phyloP scores from a whole-genome alignment of 2,113 vertebrate species.

The Cyphomyrus plagiostoma region DNA sequence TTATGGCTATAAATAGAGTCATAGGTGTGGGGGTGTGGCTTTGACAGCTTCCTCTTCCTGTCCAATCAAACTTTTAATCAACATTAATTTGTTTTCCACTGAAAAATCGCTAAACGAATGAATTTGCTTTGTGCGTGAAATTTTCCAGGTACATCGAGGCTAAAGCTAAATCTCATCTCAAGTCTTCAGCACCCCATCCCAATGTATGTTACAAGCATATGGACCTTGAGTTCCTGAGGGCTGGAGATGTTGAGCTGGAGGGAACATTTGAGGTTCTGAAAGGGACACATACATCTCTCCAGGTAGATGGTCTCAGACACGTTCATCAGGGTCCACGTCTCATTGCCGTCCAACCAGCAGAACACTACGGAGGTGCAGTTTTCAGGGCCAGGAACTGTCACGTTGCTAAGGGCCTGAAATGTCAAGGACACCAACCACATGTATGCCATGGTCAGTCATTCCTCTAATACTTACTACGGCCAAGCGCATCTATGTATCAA shows the following conservation, averaged over 20 bases:
- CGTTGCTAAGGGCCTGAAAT: constrained; percentile 53
- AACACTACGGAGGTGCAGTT: constrained; percentile 59
- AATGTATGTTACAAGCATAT: background rate
- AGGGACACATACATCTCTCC: constrained; percentile 71
- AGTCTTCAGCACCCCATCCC: background rate
- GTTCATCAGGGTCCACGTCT: constrained; percentile 66
- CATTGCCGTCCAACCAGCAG: constrained; percentile 63
- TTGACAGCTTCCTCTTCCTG: background rate
- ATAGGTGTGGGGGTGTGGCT: background rate
- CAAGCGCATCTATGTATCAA: background rate
- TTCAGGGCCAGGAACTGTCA: constrained; percentile 51
- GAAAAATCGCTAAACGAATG: background rate
- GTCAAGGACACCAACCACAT: background rate
- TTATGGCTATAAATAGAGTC: background rate
- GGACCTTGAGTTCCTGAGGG: background rate
- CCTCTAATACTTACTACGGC: background rate
- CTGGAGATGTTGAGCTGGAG: background rate
- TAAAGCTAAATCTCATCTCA: background rate
- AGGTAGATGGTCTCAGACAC: constrained; percentile 51
- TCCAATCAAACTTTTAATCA: background rate
- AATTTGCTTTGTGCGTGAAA: background rate
- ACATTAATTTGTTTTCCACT: background rate
- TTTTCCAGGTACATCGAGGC: background rate
- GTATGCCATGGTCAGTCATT: background rate
- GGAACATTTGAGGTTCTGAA: background rate